Base-by-base conservation (phyloP, 2,888 invertebrate species). In the Tachina grossa region DNA sequence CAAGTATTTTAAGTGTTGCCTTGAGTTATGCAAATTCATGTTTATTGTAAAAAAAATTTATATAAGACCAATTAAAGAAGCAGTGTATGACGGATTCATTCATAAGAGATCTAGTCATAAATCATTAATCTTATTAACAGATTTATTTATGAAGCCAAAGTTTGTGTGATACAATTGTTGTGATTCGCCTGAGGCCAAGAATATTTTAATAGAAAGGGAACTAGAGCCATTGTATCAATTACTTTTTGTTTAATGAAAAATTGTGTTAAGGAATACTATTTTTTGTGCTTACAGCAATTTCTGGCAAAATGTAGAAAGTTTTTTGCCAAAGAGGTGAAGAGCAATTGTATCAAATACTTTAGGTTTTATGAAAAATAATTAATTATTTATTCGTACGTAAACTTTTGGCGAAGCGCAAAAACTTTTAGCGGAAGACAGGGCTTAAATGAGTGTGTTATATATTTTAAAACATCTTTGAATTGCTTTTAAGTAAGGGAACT, bases 71-170 rank as follows among this genome's bases (percentile, higher is more conserved):
- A 57, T 47, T 10, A 51, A 69, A 43, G 43, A 16, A 61, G 1
- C 4, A 43, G 51, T n/a, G 39, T 10, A 14, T 57, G 16, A 45
- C 13, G 63, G 19, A 71, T 77, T 47, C 55, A 76, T 31, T 22
- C 22, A 77, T 10, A 19, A 45, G 39, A 49, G 45, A 22, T 22
- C 31, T 39, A 55, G 39, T 72, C 49, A 22, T 14, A 63, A 71
- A 8, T 47, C 63, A 79, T 65, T 72, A 55, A 65, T 66, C 72
- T 55, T 39, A 16, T 80, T 47, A 55, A 51, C 51, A 43, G 22
- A 22, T 41, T 43, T 45, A 31, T 5, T 6, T 31, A 11, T 22
- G 16, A 13, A 68, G 14, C n/a, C 14, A 14, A 65, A 14, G 39
- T 39, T 51, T 51, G 43, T 69, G 51, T 45, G 51, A 71, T 71